Evolutionary conservation across 1,140 invertebrate genomes (phyloP).

Genomic region (Chironomus striatipennis): DNA sequence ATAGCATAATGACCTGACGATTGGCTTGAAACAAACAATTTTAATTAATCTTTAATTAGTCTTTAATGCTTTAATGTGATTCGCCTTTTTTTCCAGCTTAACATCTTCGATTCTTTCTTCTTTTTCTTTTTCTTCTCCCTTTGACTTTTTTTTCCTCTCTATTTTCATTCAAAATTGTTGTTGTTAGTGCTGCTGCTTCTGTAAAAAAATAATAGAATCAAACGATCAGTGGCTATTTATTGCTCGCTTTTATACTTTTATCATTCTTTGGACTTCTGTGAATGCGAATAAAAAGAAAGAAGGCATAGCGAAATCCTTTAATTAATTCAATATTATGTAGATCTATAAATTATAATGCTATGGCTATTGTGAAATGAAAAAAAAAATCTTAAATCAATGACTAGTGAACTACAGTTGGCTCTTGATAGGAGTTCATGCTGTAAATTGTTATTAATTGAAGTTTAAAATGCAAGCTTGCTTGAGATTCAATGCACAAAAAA

Average conservation of each 20-base stretch:
- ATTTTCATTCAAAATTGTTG: neutral
- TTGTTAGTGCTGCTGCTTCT: neutral
- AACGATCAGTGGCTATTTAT: neutral
- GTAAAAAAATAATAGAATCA: neutral
- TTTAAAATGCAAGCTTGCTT: too few relatives aligned
- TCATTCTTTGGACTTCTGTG: too few relatives aligned
- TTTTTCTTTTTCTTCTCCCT: neutral
- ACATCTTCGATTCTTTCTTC: neutral
- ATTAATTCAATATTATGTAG: slow-evolving; percentile 19
- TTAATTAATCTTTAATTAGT: slow-evolving; percentile 23
- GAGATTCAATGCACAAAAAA: too few relatives aligned
- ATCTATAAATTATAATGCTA: neutral
- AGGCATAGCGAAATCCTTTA: neutral
- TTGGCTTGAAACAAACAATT: slow-evolving; percentile 19
- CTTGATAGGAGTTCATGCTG: too few relatives aligned
- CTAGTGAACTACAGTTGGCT: too few relatives aligned
- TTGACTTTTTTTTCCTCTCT: neutral
- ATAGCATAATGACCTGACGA: slow-evolving; percentile 13
- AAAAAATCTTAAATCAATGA: neutral
- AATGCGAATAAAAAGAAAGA: neutral
- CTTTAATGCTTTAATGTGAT: neutral
- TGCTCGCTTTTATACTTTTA: too few relatives aligned
- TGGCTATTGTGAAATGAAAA: neutral
- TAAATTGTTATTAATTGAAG: too few relatives aligned
- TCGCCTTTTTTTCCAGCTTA: neutral